Conservation (phyloP, 2,888 invertebrate species). For the Anticlea derivata region DNA sequence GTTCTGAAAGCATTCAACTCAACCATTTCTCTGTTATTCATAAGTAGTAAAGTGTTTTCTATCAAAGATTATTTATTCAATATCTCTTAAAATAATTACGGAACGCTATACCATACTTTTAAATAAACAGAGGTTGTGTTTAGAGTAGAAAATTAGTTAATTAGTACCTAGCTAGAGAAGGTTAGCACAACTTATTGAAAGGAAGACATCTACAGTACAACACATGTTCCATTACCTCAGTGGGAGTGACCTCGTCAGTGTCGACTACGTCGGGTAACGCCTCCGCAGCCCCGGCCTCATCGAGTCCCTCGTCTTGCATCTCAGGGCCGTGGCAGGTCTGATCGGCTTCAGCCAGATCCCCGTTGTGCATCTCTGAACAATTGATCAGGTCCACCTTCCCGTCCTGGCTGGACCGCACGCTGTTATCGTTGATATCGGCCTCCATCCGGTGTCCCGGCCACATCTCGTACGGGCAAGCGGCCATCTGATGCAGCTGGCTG, state of each 20-base stretch:
- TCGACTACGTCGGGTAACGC: conserved; percentile 77
- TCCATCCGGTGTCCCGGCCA: conserved; percentile 73
- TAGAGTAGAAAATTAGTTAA: conserved; percentile 2
- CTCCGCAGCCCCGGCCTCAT: conserved; percentile 56
- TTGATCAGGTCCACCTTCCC: conserved; percentile 74
- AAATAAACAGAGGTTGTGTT: not conserved
- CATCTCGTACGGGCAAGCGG: conserved; percentile 69
- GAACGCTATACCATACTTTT: no score
- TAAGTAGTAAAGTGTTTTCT: no score
- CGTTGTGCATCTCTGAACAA: conserved; percentile 85
- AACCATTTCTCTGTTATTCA: no score
- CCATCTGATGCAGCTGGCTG: conserved; percentile 65
- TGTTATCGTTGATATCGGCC: conserved; percentile 57
- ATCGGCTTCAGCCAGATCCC: conserved; percentile 92
- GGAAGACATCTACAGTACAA: conserved; percentile 79
- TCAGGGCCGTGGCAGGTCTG: conserved; percentile 84
- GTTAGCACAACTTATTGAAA: conserved; percentile 45
- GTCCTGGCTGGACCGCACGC: conserved; percentile 66
- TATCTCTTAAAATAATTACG: no score
- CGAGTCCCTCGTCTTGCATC: conserved; percentile 47
- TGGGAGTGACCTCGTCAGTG: conserved; percentile 77
- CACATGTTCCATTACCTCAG: conserved; percentile 79
- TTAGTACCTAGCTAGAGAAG: not conserved
- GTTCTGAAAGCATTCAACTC: no score
- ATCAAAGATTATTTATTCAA: no score